Base-by-base conservation (phyloP, 1,140 invertebrate genomes). In the Listronotus bonariensis region DNA sequence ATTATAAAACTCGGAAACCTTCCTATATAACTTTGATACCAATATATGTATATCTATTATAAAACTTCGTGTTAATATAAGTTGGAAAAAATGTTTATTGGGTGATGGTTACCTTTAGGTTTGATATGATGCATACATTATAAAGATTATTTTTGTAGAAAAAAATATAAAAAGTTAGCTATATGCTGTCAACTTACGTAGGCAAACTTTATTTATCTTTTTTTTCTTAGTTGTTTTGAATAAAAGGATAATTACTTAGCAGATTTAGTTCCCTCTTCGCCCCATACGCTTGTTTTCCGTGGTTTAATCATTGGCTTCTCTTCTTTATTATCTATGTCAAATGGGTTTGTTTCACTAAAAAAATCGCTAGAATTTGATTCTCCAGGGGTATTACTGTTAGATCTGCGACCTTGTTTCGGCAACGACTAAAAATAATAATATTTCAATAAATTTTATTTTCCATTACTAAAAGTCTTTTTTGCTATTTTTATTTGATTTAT, bases 201-300 rank as follows among this genome's bases (percentile, higher is more conserved):
- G n/a, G n/a, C 6, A 63, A 63, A 26, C 4, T 0, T 56, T 26
- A 14, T 36, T 54, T n/a, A n/a, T n/a, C n/a, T 26, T 26, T 3
- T 3, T 36, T 36, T 36, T 12, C 3, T 36, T 36, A 36, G 3
- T 36, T 10, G 11, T 10, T 36, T 36, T 5, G 8, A 10, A 10
- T 1, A 5, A 10, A 12, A 12, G 3, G 1, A 5, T 12, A 36
- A 3, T 34, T 58, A 73, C 71, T 72, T 76, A 5, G 70, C 64
- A n/a, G 74, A 76, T 74, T 76, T 76, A 17, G 26, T 60, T 31
- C 68, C 73, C 55, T 78, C 76, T 49, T 77, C 76, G 18, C 71
- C 74, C 76, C 76, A 78, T 15, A 69, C 68, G 12, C 76, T 72
- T 34, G 72, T 76, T 68, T 72, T 76, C 40, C 67, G 59, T n/a